phyloP scores from a whole-genome alignment of 2,888 invertebrate species.

The Omphaloscelis lunosa region DNA sequence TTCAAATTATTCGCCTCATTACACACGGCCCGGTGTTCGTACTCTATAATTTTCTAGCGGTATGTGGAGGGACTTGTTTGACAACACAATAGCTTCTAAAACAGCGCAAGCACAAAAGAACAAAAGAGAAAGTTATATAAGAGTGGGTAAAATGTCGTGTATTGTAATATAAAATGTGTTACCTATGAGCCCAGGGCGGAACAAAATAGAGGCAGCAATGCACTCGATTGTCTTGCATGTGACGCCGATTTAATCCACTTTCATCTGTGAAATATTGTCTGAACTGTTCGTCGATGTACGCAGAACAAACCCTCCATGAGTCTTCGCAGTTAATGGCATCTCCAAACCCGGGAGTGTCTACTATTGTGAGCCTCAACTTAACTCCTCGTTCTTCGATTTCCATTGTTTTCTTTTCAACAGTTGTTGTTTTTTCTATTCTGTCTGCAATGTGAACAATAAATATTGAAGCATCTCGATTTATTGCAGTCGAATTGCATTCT shows the following conservation, averaged over 20 bases:
- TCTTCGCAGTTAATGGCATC: constrained; percentile 98
- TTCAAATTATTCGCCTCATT: constrained; percentile 72
- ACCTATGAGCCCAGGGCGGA: constrained; percentile 99
- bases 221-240: constrained; percentile 98
- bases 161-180: constrained; percentile 67
- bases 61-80: constrained; percentile 41
- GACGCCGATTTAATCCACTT: constrained; percentile 97
- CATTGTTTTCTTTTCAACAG: constrained; percentile 95
- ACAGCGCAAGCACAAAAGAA: constrained; percentile 60
- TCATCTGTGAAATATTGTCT: constrained; percentile 96
- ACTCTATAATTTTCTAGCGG: constrained; percentile 48
- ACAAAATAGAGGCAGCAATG: constrained; percentile 99
- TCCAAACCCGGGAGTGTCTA: constrained; percentile 99
- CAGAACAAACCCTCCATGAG: constrained; percentile 97
- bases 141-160: constrained; percentile 41
- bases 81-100: constrained; percentile 61
- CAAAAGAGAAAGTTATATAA: constrained; percentile 61
- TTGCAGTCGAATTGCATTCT: background rate
- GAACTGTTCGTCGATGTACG: constrained; percentile 98
- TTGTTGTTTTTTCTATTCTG: constrained; percentile 93
- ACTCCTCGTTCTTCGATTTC: constrained; percentile 99
- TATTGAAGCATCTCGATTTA: constrained; percentile 1
- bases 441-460: constrained; percentile 81
- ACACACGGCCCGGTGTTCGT: constrained; percentile 70
- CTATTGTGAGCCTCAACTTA: constrained; percentile 96